phyloP scores from a whole-genome alignment of 2,113 vertebrate species.

The Heterotilapia buettikoferi region DNA sequence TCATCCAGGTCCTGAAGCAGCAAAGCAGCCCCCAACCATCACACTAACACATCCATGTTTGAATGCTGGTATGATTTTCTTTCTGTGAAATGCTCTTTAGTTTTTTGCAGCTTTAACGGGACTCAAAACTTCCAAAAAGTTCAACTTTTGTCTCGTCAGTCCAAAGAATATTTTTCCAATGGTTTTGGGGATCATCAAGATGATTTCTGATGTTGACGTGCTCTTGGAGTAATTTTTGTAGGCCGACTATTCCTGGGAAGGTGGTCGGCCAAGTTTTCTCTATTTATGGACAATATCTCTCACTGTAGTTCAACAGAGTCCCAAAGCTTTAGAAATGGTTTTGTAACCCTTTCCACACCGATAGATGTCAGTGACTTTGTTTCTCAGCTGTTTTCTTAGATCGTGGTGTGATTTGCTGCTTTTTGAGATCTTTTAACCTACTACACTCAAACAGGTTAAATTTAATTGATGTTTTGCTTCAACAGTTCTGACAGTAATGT shows the following conservation, averaged over 20 bases:
- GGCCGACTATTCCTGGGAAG: not conserved
- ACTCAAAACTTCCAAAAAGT: not conserved
- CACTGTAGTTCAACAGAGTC: not conserved
- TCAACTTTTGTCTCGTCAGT: not conserved
- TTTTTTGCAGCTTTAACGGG: not conserved
- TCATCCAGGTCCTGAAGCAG: not conserved
- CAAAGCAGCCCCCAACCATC: not conserved
- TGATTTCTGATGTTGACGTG: not conserved
- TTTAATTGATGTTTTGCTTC: not conserved
- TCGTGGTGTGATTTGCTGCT: not conserved
- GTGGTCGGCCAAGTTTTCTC: accelerated
- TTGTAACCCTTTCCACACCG: not conserved
- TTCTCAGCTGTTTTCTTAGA: not conserved
- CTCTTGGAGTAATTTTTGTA: not conserved
- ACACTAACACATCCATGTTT: not conserved
- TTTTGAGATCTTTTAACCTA: not conserved
- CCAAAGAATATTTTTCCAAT: not conserved
- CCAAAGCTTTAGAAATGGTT: not conserved
- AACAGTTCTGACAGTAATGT: not conserved
- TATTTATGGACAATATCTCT: not conserved
- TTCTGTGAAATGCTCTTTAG: not conserved
- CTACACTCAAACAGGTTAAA: not conserved
- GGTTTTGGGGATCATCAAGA: not conserved
- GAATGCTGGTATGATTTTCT: not conserved
- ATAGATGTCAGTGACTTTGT: accelerated